Percentiles rank a stretch among this genome's conserved stretches.
Conservation (phyloP, 2,113 vertebrate species). For the Triplophysa dalaica region DNA sequence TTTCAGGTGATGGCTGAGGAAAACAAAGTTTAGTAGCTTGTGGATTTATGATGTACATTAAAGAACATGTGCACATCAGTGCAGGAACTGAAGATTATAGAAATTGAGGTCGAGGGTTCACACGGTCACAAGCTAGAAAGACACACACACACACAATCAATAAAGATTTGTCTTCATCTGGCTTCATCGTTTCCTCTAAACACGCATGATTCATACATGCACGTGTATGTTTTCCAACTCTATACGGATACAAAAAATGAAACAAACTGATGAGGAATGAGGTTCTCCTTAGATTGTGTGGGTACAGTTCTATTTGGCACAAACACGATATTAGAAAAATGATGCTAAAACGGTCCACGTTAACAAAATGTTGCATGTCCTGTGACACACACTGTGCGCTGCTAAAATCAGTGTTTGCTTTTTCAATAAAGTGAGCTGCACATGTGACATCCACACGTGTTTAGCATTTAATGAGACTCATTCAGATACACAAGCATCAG, state of each 20-base stretch:
- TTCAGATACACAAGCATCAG: not conserved
- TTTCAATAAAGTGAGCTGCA: not conserved
- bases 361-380: no score
- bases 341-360: not conserved
- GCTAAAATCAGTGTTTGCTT: not conserved
- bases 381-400: not conserved
- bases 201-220: not conserved
- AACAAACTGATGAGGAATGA: no score
- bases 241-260: no score
- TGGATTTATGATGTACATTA: conserved; percentile 50
- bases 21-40: not conserved
- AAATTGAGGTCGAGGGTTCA: conserved; percentile 53
- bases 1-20: conserved; percentile 15
- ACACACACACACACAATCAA: conserved; percentile 6
- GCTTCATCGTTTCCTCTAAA: not conserved
- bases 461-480: no score
- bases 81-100: conserved; percentile 49
- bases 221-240: not conserved
- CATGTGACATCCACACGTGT: conserved; percentile 50
- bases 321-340: not conserved
- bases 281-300: no score
- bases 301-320: not conserved
- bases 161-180: not conserved
- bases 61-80: conserved; percentile 55
- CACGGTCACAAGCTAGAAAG: conserved; percentile 21